These are phyloP conservation scores for Esox niger DNA, from an alignment of 2,113 vertebrate genomes.

Conservation along the genomic window DNA sequence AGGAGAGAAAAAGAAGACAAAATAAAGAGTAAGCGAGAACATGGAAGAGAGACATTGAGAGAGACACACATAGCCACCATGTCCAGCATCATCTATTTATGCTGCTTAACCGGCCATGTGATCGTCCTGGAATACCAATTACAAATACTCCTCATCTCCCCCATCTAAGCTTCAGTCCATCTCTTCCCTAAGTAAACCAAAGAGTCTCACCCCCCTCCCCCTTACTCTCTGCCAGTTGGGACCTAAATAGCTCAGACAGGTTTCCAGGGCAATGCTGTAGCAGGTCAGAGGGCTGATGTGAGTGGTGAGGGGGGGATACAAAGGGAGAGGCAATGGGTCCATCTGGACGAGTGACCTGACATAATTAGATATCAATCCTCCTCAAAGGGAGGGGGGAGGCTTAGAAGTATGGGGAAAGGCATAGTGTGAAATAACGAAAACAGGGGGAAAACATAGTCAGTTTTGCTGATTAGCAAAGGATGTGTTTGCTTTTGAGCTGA, in stretches of 20 bases:
- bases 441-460: constrained; percentile 61
- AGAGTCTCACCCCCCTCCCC: constrained; percentile 43
- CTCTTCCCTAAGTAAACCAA: constrained; percentile 26
- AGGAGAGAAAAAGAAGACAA: constrained; percentile 9
- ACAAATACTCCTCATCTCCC: constrained; percentile 72
- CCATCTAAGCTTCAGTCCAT: constrained; percentile 44
- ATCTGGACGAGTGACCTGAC: constrained; percentile 99
- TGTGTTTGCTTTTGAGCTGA: constrained; percentile 84
- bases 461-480: constrained; percentile 87
- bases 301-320: constrained; percentile 88
- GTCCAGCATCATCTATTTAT: constrained; percentile 82
- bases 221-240: constrained; percentile 77
- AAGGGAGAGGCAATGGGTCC: constrained; percentile 89
- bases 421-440: constrained; percentile 26
- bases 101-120: constrained; percentile 95
- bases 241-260: constrained; percentile 72
- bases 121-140: constrained; percentile 94
- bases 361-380: constrained; percentile 99
- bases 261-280: constrained; percentile 89
- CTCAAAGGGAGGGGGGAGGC: constrained; percentile 59
- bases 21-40: neutral
- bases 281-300: constrained; percentile 94
- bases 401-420: constrained; percentile 55
- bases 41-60: neutral
- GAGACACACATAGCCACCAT: neutral